phyloP scores from a whole-genome alignment of 2,888 invertebrate species.

The Megaustenia siamemsis region DNA sequence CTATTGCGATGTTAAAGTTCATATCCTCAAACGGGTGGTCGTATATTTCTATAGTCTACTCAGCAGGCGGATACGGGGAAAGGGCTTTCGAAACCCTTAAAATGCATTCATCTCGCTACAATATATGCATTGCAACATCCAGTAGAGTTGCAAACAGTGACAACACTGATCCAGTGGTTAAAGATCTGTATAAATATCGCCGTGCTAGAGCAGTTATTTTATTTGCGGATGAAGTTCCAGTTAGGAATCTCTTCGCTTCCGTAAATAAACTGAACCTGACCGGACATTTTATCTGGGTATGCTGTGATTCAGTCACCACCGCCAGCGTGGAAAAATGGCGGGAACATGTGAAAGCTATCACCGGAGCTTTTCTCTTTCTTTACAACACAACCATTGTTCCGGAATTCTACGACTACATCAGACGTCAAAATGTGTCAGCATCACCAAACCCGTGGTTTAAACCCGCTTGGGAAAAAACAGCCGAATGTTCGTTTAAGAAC shows the following conservation, averaged over 20 bases:
- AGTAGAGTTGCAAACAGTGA: conserved; percentile 42
- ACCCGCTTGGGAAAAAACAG: conserved; percentile 63
- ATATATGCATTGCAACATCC: conserved; percentile 65
- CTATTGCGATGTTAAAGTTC: conserved; percentile 62
- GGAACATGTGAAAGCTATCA: conserved; percentile 58
- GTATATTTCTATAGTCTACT: conserved; percentile 87
- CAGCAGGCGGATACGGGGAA: conserved; percentile 82
- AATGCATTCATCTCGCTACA: conserved; percentile 47
- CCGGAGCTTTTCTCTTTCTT: conserved; percentile 64
- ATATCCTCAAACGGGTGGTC: conserved; percentile 84
- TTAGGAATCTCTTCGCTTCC: conserved; percentile 59
- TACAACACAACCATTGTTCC: conserved; percentile 50
- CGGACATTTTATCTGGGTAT: conserved; percentile 68
- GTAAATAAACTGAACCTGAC: conserved; percentile 50
- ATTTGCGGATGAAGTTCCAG: conserved; percentile 64
- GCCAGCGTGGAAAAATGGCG: conserved; percentile 52
- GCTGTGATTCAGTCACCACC: conserved; percentile 65
- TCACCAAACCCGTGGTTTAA: conserved; percentile 67
- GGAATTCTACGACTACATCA: conserved; percentile 65
- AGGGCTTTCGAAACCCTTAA: conserved; percentile 61
- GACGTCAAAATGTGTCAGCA: conserved; percentile 57
- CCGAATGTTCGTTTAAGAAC: conserved; percentile 47
- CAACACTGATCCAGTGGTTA: conserved; percentile 52
- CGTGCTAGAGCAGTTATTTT: conserved; percentile 65
- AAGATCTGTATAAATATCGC: conserved; percentile 44